A percentile compares a stretch with the other conserved stretches of the same genome.
phyloP scores from a whole-genome alignment of 2,888 invertebrate species.

The Polietes domitor region DNA sequence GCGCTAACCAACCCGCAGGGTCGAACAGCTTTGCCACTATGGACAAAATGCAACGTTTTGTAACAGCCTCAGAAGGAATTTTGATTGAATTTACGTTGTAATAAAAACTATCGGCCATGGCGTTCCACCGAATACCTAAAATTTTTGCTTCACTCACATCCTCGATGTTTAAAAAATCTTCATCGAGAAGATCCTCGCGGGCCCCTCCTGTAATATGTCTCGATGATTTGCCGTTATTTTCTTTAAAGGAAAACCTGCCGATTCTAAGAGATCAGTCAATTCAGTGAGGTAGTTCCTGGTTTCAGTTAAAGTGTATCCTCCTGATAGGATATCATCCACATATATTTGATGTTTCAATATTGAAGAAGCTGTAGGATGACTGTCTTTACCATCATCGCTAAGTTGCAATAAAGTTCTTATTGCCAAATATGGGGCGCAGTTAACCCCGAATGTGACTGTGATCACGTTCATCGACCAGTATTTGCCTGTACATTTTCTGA shows the following conservation, averaged over 20 bases:
- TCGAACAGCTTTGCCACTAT: slow-evolving; percentile 26
- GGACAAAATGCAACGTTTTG: slow-evolving; percentile 3
- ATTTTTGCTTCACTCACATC: not conserved
- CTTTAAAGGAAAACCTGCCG: not conserved
- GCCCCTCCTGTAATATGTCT: no score
- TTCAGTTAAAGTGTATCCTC: not conserved
- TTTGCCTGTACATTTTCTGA: not conserved
- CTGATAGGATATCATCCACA: slow-evolving; percentile 20
- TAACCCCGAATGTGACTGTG: not conserved
- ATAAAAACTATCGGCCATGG: not conserved
- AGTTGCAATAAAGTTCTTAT: not conserved
- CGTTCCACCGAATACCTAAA: not conserved
- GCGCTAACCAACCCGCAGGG: slow-evolving; percentile 29
- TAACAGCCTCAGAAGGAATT: not conserved
- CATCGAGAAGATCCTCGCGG: not conserved
- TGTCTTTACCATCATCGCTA: not conserved
- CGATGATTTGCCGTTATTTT: slow-evolving; percentile 1
- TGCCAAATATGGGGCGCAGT: not conserved
- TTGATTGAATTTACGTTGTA: no score
- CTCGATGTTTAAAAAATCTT: not conserved
- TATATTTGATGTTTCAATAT: not conserved
- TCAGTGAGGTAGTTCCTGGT: no score
- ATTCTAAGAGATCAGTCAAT: not conserved
- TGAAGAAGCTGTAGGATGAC: not conserved
- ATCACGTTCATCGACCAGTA: not conserved